Evolutionary conservation across 2,797 vertebrate genomes (phyloP).

Genomic region (Sphenopsis melanotis): DNA sequence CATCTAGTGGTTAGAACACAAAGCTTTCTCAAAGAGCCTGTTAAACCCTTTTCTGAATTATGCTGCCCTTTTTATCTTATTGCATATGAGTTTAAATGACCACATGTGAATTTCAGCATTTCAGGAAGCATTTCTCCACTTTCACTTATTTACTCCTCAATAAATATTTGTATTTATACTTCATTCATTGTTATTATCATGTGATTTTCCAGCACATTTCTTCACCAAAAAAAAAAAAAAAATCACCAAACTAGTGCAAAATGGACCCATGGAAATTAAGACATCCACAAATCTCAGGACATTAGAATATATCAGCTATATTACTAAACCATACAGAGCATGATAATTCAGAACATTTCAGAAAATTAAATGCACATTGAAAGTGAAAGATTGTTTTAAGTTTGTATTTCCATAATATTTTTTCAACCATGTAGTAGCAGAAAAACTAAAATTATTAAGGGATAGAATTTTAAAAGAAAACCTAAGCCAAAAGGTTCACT

Average conservation of each 20-base stretch:
- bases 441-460: background rate
- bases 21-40: background rate
- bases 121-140: background rate
- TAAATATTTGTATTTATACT: background rate
- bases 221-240: background rate
- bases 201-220: background rate
- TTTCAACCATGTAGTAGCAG: background rate
- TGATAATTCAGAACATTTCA: background rate
- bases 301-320: background rate
- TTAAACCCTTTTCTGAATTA: background rate
- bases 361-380: background rate
- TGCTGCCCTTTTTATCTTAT: background rate
- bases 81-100: background rate
- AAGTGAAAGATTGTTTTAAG: background rate
- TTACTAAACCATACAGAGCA: background rate
- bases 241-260: background rate
- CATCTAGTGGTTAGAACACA: conserved; percentile 74
- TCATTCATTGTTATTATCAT: background rate
- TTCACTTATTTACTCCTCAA: background rate
- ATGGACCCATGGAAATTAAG: background rate
- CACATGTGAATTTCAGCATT: background rate
- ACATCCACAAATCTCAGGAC: background rate
- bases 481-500: background rate
- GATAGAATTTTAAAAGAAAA: background rate
- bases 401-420: background rate